phyloP scores from a whole-genome alignment of 2,113 vertebrate genomes.

The Phaethon lepturus region DNA sequence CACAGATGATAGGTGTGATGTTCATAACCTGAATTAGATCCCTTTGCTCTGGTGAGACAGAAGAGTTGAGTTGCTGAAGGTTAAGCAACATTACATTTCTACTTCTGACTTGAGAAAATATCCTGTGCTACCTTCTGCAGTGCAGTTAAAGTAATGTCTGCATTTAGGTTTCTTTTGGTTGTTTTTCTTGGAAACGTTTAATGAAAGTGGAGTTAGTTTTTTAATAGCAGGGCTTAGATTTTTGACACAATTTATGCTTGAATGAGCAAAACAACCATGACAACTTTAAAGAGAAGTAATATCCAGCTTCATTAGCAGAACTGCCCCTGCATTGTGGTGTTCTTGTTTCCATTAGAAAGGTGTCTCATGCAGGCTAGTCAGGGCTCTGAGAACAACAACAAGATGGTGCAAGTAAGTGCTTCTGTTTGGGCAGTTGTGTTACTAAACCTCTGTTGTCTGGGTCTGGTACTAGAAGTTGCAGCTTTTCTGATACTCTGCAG shows the following conservation, averaged over 20 bases:
- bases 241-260: not conserved
- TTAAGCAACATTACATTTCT: not conserved
- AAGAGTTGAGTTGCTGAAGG: not conserved
- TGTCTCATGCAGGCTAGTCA: not conserved
- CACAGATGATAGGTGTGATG: not conserved
- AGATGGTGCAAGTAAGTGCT: not conserved
- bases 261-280: not conserved
- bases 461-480: accelerated
- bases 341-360: not conserved
- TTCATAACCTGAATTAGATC: not conserved
- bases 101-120: not conserved
- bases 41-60: not conserved
- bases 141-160: not conserved
- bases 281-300: not conserved
- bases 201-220: not conserved
- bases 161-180: not conserved
- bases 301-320: not conserved
- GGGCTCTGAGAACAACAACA: not conserved
- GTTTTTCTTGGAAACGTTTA: not conserved
- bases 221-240: not conserved
- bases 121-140: accelerated
- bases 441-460: not conserved
- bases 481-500: not conserved
- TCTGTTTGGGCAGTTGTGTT: not conserved
- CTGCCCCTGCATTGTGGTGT: not conserved